Evolutionary conservation across 2,888 invertebrate genomes (phyloP), one percentile per base, ranked within the genome.

Genomic region (Drosophila infuscata): DNA sequence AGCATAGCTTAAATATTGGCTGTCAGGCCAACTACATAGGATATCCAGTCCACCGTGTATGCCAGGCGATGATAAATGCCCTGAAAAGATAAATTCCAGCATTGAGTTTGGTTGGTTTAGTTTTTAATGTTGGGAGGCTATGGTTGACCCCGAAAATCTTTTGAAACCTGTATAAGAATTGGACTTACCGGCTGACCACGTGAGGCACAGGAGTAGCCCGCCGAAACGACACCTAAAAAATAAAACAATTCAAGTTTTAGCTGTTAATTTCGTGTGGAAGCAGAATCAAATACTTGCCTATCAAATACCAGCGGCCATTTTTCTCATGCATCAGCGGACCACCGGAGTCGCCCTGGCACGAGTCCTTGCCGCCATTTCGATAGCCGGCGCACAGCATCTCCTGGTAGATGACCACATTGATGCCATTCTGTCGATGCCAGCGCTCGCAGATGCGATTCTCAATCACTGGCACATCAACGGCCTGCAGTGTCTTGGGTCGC

Each of bases 311-410:
- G 51, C 98, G 94, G 1, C 97, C 97, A 9, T 96, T 95, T 83
- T 96, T 95, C 92, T 98, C 98, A 76, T 98, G 94, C 98, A 98
- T 98, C 61, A 98, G 93, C 0, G 98, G 98, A 0, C 98, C 98
- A 0, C 98, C 98, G 51, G 93, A 93, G 54, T 93, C 93, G n/a
- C 93, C 95, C 93, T 96, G 95, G 87, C 96, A 96, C 12, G 95
- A 95, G 68, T 93, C 93, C 72, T 93, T 93, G 36, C 98, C 97
- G 0, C 98, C 98, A 33, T 96, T 96, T 60, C 97, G 95, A 92
- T 98, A 98, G 3, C 98, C 98, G 0, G 98, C 98, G 92, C 98
- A 98, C 93, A 98, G 95, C 98, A 98, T 98, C 93, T 98, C 98
- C 51, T 98, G 98, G 93, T 98, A 98, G 90, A 98, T 98, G 20